Conservation (phyloP, 2,797 vertebrate species). For the Helicolenus hilgendorfi region DNA sequence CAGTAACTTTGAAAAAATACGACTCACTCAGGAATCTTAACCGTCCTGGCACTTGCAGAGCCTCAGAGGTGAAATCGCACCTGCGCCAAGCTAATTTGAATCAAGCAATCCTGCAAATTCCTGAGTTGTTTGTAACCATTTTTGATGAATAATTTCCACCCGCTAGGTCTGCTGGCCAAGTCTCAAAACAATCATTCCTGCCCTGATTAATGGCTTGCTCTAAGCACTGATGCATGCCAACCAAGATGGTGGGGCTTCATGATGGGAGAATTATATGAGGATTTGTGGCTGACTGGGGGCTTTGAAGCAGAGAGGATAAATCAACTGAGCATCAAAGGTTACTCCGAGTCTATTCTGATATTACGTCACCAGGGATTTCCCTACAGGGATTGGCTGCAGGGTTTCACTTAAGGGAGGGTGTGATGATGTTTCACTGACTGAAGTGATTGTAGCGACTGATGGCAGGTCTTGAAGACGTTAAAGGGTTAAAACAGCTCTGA, state of each 20-base stretch:
- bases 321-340: conserved; percentile 33
- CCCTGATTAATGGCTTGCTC: conserved; percentile 75
- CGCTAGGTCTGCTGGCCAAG: conserved; percentile 38
- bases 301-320: conserved; percentile 45
- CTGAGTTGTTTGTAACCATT: conserved; percentile 61
- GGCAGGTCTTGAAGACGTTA: not conserved
- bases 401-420: conserved; percentile 1
- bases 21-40: not conserved
- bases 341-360: conserved; percentile 34
- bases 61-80: conserved; percentile 47
- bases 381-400: not conserved
- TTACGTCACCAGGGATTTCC: conserved; percentile 37
- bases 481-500: not conserved
- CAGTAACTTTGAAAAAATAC: conserved; percentile 13
- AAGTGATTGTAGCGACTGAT: not conserved
- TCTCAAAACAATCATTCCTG: conserved; percentile 77
- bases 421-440: not conserved
- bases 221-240: conserved; percentile 61
- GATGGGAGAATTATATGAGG: conserved; percentile 57
- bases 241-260: conserved; percentile 61
- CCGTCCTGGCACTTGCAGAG: conserved; percentile 4
- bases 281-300: conserved; percentile 52
- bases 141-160: conserved; percentile 64
- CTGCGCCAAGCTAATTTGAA: conserved; percentile 54
- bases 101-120: conserved; percentile 45